A percentile compares a stretch with the other conserved stretches of the same genome.
phyloP scores from a whole-genome alignment of 1,140 invertebrate species.

The Uloborus diversus region DNA sequence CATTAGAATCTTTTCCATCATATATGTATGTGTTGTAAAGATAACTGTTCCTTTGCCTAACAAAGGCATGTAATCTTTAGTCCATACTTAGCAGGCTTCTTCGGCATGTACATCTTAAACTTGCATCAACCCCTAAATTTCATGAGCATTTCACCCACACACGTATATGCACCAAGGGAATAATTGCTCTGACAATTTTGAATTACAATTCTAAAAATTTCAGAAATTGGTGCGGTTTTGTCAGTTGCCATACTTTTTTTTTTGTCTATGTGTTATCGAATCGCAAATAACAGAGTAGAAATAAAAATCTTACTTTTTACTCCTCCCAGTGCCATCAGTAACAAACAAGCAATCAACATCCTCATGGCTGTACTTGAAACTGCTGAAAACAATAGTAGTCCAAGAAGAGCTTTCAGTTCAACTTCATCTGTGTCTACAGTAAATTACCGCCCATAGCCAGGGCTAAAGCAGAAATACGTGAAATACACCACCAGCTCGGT shows the following conservation, averaged over 20 bases:
- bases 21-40: too few species aligned
- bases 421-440: too few species aligned
- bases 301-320: not conserved
- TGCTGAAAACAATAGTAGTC: not conserved
- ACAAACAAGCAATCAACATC: not conserved
- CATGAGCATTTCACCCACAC: not conserved
- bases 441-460: too few species aligned
- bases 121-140: not conserved
- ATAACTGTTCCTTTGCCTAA: too few species aligned
- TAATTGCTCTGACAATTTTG: not conserved
- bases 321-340: not conserved
- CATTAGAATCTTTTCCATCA: too few species aligned
- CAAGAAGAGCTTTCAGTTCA: not conserved
- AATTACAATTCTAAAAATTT: not conserved
- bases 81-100: too few species aligned
- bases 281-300: not conserved
- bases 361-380: not conserved
- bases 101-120: too few species aligned
- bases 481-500: too few species aligned
- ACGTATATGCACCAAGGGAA: not conserved
- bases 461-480: too few species aligned
- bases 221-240: not conserved
- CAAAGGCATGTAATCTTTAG: too few species aligned
- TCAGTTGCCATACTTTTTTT: not conserved
- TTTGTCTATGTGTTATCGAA: not conserved